phyloP scores from a whole-genome alignment of 2,888 invertebrate species.

The Omphaloscelis lunosa region DNA sequence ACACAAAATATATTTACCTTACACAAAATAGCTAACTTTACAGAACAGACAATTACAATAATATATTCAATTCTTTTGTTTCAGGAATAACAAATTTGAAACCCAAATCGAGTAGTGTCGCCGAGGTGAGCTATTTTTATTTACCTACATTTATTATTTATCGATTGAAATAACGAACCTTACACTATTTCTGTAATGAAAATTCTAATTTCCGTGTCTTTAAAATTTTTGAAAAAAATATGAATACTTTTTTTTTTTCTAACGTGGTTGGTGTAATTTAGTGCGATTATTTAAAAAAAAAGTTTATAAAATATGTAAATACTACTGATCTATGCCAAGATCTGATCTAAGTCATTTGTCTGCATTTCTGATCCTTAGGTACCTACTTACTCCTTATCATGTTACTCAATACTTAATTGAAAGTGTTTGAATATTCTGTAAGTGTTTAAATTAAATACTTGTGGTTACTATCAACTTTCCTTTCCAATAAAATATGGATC shows the following conservation, averaged over 20 bases:
- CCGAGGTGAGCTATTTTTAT: constrained; percentile 58
- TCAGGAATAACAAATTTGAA: constrained; percentile 62
- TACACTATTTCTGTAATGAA: constrained; percentile 5
- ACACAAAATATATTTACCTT: background rate
- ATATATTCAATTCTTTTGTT: constrained; percentile 60
- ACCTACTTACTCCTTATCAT: background rate
- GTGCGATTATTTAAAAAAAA: background rate
- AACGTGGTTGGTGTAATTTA: background rate
- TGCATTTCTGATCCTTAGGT: background rate
- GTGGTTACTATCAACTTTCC: background rate
- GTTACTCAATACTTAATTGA: background rate
- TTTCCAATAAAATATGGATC: background rate
- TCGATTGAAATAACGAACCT: constrained; percentile 23
- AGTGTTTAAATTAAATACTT: background rate
- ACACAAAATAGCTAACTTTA: background rate
- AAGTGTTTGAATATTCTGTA: background rate
- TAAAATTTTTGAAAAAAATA: background rate
- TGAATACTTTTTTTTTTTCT: background rate
- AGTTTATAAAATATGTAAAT: background rate
- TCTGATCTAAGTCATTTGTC: no score
- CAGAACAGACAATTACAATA: constrained; percentile 20
- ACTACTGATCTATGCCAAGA: no score
- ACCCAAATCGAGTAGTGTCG: constrained; percentile 51
- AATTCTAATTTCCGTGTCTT: constrained; percentile 4
- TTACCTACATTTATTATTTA: background rate